Evolutionary conservation across 2,113 vertebrate genomes (phyloP), one percentile per base, ranked within the genome.

Genomic region (Alethe castanea): DNA sequence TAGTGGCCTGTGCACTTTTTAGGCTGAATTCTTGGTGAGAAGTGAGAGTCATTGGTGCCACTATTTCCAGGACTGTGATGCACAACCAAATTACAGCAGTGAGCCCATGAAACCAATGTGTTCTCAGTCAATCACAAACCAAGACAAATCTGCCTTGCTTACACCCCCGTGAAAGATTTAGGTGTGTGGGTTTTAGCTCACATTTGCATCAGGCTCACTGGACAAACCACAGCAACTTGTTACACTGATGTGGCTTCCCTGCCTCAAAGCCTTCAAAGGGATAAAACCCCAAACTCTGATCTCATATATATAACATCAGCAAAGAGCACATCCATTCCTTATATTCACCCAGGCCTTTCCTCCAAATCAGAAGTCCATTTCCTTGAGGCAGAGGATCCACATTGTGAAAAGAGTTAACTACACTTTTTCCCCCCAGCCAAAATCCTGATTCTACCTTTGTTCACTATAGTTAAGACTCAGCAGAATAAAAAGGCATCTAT

Each of bases 1-100:
- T 57, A 35, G 77, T 1, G 47, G 6, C 12, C 25, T 19, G 24
- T 23, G 26, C 7, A 24, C 22, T 22, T 88, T 38, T 38, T 9
- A 47, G 62, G 7, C 4, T 5, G 31, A 67, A 56, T 8, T 78
- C 29, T 38, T 70, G 3, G 2, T 3, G 11, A 35, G 61, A 71
- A 62, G 50, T 0, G 2, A 44, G 36, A 50, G 42, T 1, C 3
- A 45, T 5, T 0, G 1, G 25, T 45, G 66, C 9, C 73, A 5
- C 52, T 6, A 8, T 31, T 74, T 19, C 2, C 4, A 0, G 0
- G 2, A 48, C 42, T 42, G 53, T 0, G 2, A 44, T 0, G 2
- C 8, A 26, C 26, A 52, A 36, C 19, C 28, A 59, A 38, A 61
- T 50, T 11, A 23, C 9, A 15, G 28, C 50, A 13, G 3, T 17